Percentiles rank a stretch among this genome's conserved stretches.
phyloP scores from a whole-genome alignment of 2,888 invertebrate species.

The Hirtodrosophila alboralis region DNA sequence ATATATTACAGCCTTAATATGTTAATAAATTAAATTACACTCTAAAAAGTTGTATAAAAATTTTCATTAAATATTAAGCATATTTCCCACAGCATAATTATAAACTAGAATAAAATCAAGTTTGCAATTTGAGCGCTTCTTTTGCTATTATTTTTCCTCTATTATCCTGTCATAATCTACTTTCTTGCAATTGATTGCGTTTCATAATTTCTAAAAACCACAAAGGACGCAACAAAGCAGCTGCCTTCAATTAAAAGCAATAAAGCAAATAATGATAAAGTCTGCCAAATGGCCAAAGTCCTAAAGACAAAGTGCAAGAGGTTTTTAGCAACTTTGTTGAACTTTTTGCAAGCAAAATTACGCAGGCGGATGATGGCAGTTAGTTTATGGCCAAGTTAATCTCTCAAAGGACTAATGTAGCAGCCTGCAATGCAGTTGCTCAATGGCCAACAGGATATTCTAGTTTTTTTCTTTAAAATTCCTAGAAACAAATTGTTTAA shows the following conservation, averaged over 20 bases:
- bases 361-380: neutral
- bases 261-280: slow-evolving; percentile 28
- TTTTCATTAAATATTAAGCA: neutral
- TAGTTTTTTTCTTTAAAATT: no score
- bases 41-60: no score
- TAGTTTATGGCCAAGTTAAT: slow-evolving; percentile 13
- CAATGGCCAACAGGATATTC: no score
- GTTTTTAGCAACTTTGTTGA: slow-evolving; percentile 41
- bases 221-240: slow-evolving; percentile 16
- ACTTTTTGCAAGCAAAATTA: slow-evolving; percentile 39
- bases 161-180: slow-evolving; percentile 30
- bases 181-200: slow-evolving; percentile 38
- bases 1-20: no score
- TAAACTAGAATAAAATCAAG: neutral
- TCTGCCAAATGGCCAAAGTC: slow-evolving; percentile 19
- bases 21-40: no score
- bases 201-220: slow-evolving; percentile 39
- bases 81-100: neutral
- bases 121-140: neutral
- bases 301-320: slow-evolving; percentile 33
- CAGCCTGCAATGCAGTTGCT: slow-evolving; percentile 1
- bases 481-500: no score
- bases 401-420: slow-evolving; percentile 1
- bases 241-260: slow-evolving; percentile 56
- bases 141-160: slow-evolving; percentile 7